Percentiles rank a stretch among this genome's conserved stretches.
phyloP scores from a whole-genome alignment of 2,797 vertebrate genomes.

The Acipenser ruthenus region DNA sequence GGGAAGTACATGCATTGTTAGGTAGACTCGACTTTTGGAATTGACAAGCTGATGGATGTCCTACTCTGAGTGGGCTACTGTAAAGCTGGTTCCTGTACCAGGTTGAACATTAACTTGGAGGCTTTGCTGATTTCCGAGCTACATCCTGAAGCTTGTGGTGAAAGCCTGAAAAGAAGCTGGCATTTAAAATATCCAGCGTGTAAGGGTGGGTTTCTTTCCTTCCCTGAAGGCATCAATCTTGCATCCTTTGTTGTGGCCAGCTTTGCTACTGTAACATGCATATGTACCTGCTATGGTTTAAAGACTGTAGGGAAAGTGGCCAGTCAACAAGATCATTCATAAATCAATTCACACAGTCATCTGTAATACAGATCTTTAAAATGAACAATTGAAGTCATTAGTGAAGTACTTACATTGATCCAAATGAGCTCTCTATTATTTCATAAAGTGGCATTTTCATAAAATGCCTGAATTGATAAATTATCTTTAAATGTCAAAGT shows the following conservation, averaged over 20 bases:
- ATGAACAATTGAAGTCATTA: too few species aligned
- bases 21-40: slow-evolving; percentile 54
- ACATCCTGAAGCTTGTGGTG: slow-evolving; percentile 67
- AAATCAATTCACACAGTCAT: too few species aligned
- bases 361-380: too few species aligned
- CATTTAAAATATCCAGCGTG: slow-evolving; percentile 50
- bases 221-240: slow-evolving; percentile 64
- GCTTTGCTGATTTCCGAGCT: slow-evolving; percentile 60
- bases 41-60: slow-evolving; percentile 57
- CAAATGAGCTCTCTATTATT: too few species aligned
- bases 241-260: slow-evolving; percentile 55
- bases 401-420: too few species aligned
- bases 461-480: too few species aligned
- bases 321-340: too few species aligned
- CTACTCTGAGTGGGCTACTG: slow-evolving; percentile 40
- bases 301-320: slow-evolving; percentile 13
- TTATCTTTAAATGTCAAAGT: too few species aligned
- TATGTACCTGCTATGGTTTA: slow-evolving; percentile 53
- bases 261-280: slow-evolving; percentile 52
- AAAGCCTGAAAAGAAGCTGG: slow-evolving; percentile 44
- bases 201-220: slow-evolving; percentile 43
- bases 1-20: slow-evolving; percentile 64
- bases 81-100: slow-evolving; percentile 61
- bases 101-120: slow-evolving; percentile 75
- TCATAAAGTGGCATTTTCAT: too few species aligned